These are phyloP conservation scores for Arenicola marina DNA, from an alignment of 2,888 invertebrate species.

Conservation along the genomic window DNA sequence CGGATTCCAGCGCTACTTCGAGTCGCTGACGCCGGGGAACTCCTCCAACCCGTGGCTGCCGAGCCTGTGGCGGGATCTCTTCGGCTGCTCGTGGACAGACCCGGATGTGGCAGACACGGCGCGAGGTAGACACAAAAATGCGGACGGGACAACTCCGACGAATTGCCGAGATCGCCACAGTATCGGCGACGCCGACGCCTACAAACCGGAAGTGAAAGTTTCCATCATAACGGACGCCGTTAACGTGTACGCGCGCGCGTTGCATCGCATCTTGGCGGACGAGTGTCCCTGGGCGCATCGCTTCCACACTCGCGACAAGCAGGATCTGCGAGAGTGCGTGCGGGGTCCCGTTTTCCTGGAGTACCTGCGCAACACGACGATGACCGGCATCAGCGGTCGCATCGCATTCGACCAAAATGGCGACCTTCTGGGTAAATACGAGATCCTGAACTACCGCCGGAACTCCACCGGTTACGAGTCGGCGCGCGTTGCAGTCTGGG, in stretches of 20 bases:
- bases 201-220: conserved; percentile 16
- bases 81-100: conserved; percentile 38
- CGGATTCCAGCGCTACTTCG: conserved; percentile 39
- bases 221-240: conserved; percentile 41
- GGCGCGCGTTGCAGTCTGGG: conserved; percentile 41
- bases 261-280: conserved; percentile 34
- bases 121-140: too few species aligned
- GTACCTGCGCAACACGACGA: conserved; percentile 29
- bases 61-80: conserved; percentile 43
- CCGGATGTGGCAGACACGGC: background rate
- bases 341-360: conserved; percentile 32
- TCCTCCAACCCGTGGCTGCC: conserved; percentile 43
- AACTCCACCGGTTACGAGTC: conserved; percentile 15
- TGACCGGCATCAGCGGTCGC: conserved; percentile 39
- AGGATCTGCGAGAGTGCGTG: conserved; percentile 32
- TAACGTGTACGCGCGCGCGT: conserved; percentile 39
- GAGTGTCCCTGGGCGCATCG: conserved; percentile 25
- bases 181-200: conserved; percentile 15
- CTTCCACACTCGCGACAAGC: conserved; percentile 6
- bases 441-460: conserved; percentile 41
- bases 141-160: too few species aligned
- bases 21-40: conserved; percentile 29
- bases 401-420: conserved; percentile 47
- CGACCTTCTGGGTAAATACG: conserved; percentile 43
- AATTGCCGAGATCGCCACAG: background rate